These are phyloP conservation scores for Enteromius anoplus DNA, from an alignment of 2,797 vertebrate species.

Conservation along the genomic window DNA sequence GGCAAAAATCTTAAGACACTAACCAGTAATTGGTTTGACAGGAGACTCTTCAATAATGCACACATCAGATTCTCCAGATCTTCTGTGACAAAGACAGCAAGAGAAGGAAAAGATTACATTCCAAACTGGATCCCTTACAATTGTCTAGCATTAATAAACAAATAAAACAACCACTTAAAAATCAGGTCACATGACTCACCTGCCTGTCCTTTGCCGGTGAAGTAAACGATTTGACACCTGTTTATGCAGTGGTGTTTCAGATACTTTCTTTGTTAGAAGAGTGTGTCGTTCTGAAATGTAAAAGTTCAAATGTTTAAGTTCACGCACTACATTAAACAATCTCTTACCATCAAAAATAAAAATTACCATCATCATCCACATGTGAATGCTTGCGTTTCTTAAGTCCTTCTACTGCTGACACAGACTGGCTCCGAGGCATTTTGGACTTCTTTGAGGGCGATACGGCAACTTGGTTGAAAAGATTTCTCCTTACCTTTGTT, in stretches of 20 bases:
- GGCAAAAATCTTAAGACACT: constrained; percentile 40
- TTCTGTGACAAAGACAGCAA: constrained; percentile 70
- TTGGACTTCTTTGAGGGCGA: constrained; percentile 84
- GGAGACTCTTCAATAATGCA: constrained; percentile 93
- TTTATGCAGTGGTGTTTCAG: constrained; percentile 91
- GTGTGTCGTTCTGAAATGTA: constrained; percentile 77
- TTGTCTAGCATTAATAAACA: not conserved
- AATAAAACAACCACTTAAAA: not conserved
- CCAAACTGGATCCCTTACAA: not conserved
- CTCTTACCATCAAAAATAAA: not conserved
- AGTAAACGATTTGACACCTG: constrained; percentile 88
- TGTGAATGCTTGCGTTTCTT: constrained; percentile 72
- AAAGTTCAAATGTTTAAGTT: constrained; percentile 2
- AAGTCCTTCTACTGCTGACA: constrained; percentile 86
- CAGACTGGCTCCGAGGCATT: constrained; percentile 88
- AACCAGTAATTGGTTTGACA: constrained; percentile 83
- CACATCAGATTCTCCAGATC: constrained; percentile 78
- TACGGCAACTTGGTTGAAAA: constrained; percentile 85
- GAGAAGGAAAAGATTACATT: not conserved
- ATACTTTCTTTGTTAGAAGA: constrained; percentile 88
- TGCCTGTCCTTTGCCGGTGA: constrained; percentile 85
- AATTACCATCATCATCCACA: constrained; percentile 66
- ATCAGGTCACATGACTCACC: constrained; percentile 74
- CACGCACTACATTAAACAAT: not conserved
- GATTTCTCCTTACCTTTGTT: constrained; percentile 93